A percentile compares a stretch with the other conserved stretches of the same genome.
phyloP scores from a whole-genome alignment of 2,797 vertebrate species.

The Pseudochirops corinnae region DNA sequence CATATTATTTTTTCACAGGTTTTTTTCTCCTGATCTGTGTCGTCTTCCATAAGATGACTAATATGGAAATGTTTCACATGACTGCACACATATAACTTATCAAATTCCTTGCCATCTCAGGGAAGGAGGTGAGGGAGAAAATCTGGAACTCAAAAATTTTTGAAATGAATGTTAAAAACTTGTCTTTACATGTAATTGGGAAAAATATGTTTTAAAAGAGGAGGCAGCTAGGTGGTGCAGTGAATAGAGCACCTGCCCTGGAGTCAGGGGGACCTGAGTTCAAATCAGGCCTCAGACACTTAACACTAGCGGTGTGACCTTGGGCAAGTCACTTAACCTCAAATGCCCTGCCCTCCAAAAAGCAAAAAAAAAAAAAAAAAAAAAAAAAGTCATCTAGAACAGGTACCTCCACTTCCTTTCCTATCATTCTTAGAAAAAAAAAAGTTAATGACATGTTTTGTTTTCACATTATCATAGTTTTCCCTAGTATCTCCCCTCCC shows the following conservation, averaged over 20 bases:
- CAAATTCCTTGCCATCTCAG: background rate
- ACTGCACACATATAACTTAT: background rate
- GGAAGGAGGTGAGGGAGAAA: background rate
- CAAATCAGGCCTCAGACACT: too few relatives aligned
- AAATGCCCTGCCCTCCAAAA: too few relatives aligned
- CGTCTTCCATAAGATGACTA: background rate
- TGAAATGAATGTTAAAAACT: too few relatives aligned
- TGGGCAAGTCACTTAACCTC: too few relatives aligned
- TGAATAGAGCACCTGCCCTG: too few relatives aligned
- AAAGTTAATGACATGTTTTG: background rate
- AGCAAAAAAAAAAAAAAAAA: background rate
- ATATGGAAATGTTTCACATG: too few relatives aligned
- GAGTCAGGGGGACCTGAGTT: too few relatives aligned
- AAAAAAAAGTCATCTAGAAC: background rate
- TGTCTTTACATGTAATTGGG: background rate
- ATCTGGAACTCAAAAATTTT: background rate
- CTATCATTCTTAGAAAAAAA: background rate
- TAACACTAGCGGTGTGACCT: too few relatives aligned
- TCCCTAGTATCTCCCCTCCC: background rate
- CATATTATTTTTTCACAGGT: background rate
- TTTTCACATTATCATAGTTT: background rate
- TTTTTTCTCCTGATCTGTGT: background rate
- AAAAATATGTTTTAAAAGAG: background rate
- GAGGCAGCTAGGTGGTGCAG: too few relatives aligned
- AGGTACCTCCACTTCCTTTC: background rate